Conservation (phyloP, 2,797 vertebrate species). For the Pseudomugil tenellus region DNA sequence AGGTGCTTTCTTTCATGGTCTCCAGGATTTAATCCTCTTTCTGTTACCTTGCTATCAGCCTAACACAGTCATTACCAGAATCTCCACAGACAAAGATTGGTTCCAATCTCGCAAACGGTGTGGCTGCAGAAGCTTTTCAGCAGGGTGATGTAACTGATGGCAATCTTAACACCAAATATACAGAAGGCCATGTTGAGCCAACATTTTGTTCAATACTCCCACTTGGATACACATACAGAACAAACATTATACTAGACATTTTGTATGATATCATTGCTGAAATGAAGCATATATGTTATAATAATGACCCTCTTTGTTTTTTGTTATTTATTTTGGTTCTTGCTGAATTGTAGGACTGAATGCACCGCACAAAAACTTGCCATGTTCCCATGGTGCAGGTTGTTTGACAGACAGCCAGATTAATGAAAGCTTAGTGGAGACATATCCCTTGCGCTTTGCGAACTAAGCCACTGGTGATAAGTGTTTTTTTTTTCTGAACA, state of each 20-base stretch:
- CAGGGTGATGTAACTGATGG: conserved; percentile 62
- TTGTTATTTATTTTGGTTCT: neutral
- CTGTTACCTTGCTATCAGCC: conserved; percentile 35
- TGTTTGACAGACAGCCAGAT: conserved; percentile 33
- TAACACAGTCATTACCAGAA: conserved; percentile 59
- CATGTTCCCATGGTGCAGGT: conserved; percentile 30
- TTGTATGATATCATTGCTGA: conserved; percentile 4
- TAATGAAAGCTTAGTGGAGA: conserved; percentile 32
- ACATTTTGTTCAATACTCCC: conserved; percentile 37
- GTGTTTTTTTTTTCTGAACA: conserved; percentile 57
- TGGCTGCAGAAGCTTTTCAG: conserved; percentile 14
- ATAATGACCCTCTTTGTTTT: conserved; percentile 22
- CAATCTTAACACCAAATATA: conserved; percentile 58
- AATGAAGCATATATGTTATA: neutral
- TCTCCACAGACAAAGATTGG: conserved; percentile 24
- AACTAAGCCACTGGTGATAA: conserved; percentile 53
- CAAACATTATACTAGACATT: conserved; percentile 30
- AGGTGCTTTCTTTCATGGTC: conserved; percentile 29
- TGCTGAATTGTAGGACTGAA: conserved; percentile 22
- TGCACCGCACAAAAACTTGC: neutral
- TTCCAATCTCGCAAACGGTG: conserved; percentile 28
- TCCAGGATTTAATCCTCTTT: conserved; percentile 28
- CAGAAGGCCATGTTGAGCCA: conserved; percentile 14
- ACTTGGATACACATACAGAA: conserved; percentile 31
- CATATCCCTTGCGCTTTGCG: conserved; percentile 45